Conservation (phyloP, 1,140 invertebrate genomes). For the Zaprionus tsacasi region DNA sequence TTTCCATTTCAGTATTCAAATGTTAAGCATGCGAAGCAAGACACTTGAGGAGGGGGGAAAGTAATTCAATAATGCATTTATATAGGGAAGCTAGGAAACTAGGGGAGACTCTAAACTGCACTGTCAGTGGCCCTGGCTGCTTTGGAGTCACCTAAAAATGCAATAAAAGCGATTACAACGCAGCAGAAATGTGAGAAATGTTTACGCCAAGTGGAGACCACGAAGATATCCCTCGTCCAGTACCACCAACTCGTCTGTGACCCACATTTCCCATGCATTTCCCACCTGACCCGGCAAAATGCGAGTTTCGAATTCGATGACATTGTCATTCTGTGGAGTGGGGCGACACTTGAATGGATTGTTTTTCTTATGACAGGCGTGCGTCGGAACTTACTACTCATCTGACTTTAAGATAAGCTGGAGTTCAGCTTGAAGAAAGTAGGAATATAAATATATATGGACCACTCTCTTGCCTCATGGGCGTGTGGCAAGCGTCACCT, state of each 20-base stretch:
- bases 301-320: constrained; percentile 55
- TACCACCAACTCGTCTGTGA: neutral
- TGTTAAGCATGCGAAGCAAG: constrained; percentile 3
- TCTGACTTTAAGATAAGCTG: too few species aligned
- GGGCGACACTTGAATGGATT: constrained; percentile 5
- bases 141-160: constrained; percentile 18
- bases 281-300: constrained; percentile 38
- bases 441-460: too few species aligned
- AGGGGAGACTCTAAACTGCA: constrained; percentile 19
- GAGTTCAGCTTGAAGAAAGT: too few species aligned
- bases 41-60: neutral
- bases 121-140: constrained; percentile 2
- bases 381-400: neutral
- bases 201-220: constrained; percentile 31
- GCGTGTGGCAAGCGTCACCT: constrained; percentile 7
- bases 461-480: neutral
- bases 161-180: constrained; percentile 52
- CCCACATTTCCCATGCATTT: constrained; percentile 49
- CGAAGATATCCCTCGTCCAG: constrained; percentile 2
- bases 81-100: neutral
- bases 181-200: constrained; percentile 48
- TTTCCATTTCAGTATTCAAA: neutral
- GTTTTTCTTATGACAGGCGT: constrained; percentile 5
- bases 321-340: constrained; percentile 19
- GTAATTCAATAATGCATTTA: constrained; percentile 43